Conservation (phyloP, 2,113 vertebrate species). For the Tachysurus fulvidraco region DNA sequence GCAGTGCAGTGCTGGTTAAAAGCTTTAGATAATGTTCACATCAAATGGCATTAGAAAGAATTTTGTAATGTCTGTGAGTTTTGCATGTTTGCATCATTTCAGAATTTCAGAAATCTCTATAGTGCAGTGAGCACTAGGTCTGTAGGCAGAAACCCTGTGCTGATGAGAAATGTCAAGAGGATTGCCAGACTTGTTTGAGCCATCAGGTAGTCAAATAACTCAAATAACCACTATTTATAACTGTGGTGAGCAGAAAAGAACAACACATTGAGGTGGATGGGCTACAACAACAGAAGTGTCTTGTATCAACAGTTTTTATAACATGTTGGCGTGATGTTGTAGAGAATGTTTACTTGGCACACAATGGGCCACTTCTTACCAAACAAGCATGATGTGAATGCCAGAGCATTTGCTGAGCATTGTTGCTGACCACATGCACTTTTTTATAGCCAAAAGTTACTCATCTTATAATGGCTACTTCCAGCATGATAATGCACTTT, state of each 20-base stretch:
- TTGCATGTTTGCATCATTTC: not conserved
- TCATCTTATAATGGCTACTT: not conserved
- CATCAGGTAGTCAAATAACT: not conserved
- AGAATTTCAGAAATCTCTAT: not conserved
- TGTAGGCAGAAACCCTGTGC: not conserved
- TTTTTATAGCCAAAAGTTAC: slow-evolving; percentile 2
- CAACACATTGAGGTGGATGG: not conserved
- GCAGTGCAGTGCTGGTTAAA: not conserved
- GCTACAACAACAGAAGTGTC: not conserved
- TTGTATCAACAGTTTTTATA: not conserved
- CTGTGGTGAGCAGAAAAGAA: not conserved
- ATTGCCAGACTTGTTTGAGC: not conserved
- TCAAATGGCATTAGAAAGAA: not conserved
- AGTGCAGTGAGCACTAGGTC: not conserved
- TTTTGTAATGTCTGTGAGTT: not conserved
- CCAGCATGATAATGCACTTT: not conserved
- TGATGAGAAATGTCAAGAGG: not conserved
- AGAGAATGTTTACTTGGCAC: not conserved
- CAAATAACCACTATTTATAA: not conserved
- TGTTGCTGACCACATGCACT: not conserved
- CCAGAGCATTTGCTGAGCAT: not conserved
- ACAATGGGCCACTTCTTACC: not conserved
- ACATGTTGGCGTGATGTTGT: not conserved
- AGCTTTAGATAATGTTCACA: not conserved
- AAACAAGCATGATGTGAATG: not conserved